Base-by-base conservation (phyloP, 2,797 vertebrate genomes). In the Esox masquinongy region DNA sequence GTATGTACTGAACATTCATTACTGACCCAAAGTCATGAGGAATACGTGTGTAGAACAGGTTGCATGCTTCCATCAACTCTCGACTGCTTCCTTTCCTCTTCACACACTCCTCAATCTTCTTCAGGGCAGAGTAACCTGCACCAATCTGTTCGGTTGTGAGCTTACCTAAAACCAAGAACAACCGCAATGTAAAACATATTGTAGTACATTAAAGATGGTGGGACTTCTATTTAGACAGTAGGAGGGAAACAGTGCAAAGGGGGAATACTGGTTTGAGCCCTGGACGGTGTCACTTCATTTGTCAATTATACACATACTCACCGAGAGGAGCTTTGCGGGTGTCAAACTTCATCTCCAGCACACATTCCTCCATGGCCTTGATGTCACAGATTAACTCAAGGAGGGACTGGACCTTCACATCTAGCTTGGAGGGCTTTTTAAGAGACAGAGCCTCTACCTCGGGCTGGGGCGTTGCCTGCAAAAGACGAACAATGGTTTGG, bases 281-380 rank as follows among this genome's bases (percentile, higher is more conserved):
- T 47, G 9, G 43, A 61, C 22, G 9, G 22, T 61, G 22, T 61
- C 56, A 61, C 11, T 22, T 24, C 22, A 9, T 59, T 24, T 26
- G 56, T 61, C 56, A 4, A 19, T 56, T 56, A 22, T 51, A 50
- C 26, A 53, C n/a, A 17, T 22, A 59, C 78, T 74, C 26, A 97
- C 97, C 96, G 0, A 98, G 93, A 47, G 97, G 97, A 77, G 96
- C 96, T 88, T 97, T 97, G 68, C 92, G 94, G 49, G 77, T 95
- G 82, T 98, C 96, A 22, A 96, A 97, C 89, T 97, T 97, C 97
- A 98, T 97, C 90, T 97, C 95, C 72, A 96, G 85, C 77, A 98
- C 95, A 85, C 93, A 96, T 83, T 97, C 96, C 80, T 98, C 97
- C 96, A 98, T 97, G 76, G 94, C 93, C 81, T 95, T 96, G 2